Base-by-base conservation (phyloP, 2,888 invertebrate genomes). In the Hyalella azteca region DNA sequence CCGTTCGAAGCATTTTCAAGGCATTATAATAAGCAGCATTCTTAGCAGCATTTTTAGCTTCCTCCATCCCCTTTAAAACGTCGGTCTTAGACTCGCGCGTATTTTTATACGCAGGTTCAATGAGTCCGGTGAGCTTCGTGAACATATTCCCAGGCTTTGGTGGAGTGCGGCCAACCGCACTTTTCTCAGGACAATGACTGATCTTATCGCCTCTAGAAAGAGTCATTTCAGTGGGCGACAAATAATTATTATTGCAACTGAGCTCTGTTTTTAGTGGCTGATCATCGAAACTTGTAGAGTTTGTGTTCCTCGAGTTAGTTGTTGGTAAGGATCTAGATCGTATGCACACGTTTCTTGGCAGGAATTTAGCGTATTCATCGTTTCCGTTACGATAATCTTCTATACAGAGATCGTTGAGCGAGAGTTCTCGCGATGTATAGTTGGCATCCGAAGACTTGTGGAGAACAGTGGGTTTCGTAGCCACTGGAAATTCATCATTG, bases 341-440 rank as follows among this genome's bases (percentile, higher is more conserved):
- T 45, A 75, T 75, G 45, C 45, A 75, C 7, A 45, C 45, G 32
- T 75, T 75, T 75, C 75, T 22, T 9, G 75, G 75, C n/a, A 75
- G 36, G 45, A 75, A 45, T 45, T 75, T 75, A 13, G 41, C 11
- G 75, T 45, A 75, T 36, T 41, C 36, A 22, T 41, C 75, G 26
- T 75, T 75, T n/a, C 29, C 36, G 29, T 75, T 75, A 2, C 66
- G 36, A 66, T 66, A 66, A 15, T 66, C 39, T 66, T 66, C 66
- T 36, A 11, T 29, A 29, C 36, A 66, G 3, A 29, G 32, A 19
- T 66, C 66, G 0, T 39, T 19, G 66, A 66, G 7, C 19, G 19
- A 39, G 4, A 26, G 13, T 54, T 54, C 9, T 54, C 54, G 54
- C 19, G 54, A 66, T 66, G 0, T n/a, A 66, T 36, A n/a, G 36